Conservation (phyloP, 2,113 vertebrate genomes). For the Lagopus leucura region DNA sequence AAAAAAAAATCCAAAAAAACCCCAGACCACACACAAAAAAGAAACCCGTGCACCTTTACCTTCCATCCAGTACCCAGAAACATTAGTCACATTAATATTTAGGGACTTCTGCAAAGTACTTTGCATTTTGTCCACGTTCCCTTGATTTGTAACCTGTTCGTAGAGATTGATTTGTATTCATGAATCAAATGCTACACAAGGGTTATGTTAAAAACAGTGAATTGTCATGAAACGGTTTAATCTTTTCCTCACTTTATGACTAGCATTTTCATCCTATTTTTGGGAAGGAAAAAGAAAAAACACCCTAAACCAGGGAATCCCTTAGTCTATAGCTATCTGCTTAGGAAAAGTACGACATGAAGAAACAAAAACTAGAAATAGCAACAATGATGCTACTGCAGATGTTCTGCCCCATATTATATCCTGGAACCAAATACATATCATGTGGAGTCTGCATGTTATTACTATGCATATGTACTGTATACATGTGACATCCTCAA, state of each 20-base stretch:
- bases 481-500: background rate
- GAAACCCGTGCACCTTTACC: background rate
- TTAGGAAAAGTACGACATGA: background rate
- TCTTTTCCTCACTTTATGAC: background rate
- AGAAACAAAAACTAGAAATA: background rate
- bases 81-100: background rate
- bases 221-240: background rate
- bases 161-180: background rate
- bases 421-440: background rate
- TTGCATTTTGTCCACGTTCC: background rate
- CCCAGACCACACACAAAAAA: too few species aligned
- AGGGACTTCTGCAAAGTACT: background rate
- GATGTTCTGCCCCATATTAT: conserved; percentile 15
- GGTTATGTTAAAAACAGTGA: background rate
- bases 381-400: background rate
- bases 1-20: background rate
- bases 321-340: background rate
- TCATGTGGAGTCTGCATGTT: background rate
- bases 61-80: background rate
- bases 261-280: background rate
- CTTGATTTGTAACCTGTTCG: background rate
- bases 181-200: background rate
- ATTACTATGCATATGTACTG: background rate
- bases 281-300: background rate
- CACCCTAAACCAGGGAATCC: background rate